Evolutionary conservation across 2,797 vertebrate species (phyloP).

Genomic region (Scyliorhinus canicula): DNA sequence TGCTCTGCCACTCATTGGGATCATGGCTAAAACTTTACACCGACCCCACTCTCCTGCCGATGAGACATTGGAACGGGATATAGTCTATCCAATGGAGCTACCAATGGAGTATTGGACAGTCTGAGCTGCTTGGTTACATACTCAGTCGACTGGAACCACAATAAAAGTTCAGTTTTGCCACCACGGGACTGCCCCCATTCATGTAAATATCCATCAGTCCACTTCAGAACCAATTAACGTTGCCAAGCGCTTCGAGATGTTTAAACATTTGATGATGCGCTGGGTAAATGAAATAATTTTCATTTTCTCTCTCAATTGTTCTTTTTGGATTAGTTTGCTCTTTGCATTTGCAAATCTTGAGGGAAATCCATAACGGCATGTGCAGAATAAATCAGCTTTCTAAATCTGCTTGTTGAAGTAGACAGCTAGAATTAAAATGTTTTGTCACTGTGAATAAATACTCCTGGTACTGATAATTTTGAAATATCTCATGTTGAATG

Average conservation of each 20-base stretch:
- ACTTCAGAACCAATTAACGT: not conserved
- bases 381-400: not conserved
- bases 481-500: not conserved
- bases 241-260: not conserved
- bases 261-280: not conserved
- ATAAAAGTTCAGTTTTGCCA: not conserved
- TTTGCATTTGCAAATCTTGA: not conserved
- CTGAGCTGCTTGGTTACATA: not conserved
- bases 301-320: not conserved
- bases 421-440: conserved; percentile 8
- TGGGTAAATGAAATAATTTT: not conserved
- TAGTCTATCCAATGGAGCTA: no score
- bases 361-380: not conserved
- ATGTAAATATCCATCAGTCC: not conserved
- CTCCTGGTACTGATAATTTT: not conserved
- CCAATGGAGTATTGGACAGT: not conserved
- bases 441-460: not conserved
- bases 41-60: no score
- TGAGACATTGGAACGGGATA: no score
- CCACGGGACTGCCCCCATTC: not conserved
- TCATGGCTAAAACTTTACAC: no score
- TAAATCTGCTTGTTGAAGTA: not conserved
- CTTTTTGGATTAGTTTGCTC: not conserved
- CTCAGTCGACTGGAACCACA: not conserved
- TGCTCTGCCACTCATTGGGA: no score